Percentiles rank a stretch among this genome's conserved stretches.
phyloP scores from a whole-genome alignment of 2,113 vertebrate genomes.

The Oncorhynchus nerka region DNA sequence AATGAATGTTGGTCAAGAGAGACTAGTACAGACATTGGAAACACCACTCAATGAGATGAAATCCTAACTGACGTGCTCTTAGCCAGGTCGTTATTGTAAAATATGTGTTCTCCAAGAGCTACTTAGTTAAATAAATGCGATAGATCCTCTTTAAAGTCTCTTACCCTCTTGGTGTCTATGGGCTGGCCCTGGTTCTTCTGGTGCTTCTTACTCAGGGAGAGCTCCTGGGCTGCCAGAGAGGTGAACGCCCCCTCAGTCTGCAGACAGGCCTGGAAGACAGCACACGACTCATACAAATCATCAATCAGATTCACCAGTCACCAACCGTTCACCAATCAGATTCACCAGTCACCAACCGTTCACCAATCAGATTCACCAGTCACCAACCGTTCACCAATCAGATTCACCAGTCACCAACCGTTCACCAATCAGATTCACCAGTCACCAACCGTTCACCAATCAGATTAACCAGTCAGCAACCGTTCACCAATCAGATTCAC shows the following conservation, averaged over 20 bases:
- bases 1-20: neutral
- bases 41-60: neutral
- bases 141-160: neutral
- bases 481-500: no score
- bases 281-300: neutral
- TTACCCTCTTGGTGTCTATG: constrained; percentile 16
- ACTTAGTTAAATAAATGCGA: neutral
- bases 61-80: no score
- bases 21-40: neutral
- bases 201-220: neutral
- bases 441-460: neutral
- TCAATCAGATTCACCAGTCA: neutral
- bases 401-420: no score
- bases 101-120: no score
- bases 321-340: neutral
- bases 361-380: no score
- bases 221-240: constrained; percentile 22
- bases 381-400: no score
- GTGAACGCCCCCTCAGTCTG: constrained; percentile 15
- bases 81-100: no score
- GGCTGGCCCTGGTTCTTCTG: neutral
- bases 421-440: neutral
- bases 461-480: no score
- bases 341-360: no score
- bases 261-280: constrained; percentile 29